Conservation (phyloP, 1,140 invertebrate species). For the Drosophila orena region DNA sequence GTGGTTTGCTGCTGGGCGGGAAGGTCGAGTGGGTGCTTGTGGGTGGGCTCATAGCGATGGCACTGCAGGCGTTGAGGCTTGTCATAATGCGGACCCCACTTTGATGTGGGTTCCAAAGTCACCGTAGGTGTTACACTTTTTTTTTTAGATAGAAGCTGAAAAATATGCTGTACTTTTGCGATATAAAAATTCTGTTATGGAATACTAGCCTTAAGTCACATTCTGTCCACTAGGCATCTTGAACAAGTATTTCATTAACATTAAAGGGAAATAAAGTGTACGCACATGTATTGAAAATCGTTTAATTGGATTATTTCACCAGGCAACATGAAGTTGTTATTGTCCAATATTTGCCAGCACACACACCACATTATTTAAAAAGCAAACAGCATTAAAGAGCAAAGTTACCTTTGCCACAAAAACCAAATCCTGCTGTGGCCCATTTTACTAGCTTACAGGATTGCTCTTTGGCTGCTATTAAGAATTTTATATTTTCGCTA, state of each 20-base stretch:
- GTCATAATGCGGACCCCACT: slow-evolving; percentile 56
- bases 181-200: too few species aligned
- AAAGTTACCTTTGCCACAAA: slow-evolving; percentile 10
- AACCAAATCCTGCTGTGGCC: slow-evolving; percentile 8
- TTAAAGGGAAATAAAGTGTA: neutral
- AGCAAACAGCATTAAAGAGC: neutral
- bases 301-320: neutral
- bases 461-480: neutral
- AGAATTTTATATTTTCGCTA: neutral
- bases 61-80: slow-evolving; percentile 61
- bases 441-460: slow-evolving; percentile 3
- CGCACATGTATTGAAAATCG: neutral
- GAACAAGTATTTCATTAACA: too few species aligned
- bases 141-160: neutral
- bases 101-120: slow-evolving; percentile 61
- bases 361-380: neutral
- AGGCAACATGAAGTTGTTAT: neutral
- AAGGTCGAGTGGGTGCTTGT: neutral
- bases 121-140: slow-evolving; percentile 7
- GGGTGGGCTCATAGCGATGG: slow-evolving; percentile 43
- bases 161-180: too few species aligned
- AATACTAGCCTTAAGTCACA: too few species aligned
- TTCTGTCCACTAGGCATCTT: too few species aligned
- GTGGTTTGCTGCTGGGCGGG: neutral
- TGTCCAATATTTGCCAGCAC: too few species aligned